phyloP scores from a whole-genome alignment of 2,113 vertebrate genomes.

The Pelobates fuscus region DNA sequence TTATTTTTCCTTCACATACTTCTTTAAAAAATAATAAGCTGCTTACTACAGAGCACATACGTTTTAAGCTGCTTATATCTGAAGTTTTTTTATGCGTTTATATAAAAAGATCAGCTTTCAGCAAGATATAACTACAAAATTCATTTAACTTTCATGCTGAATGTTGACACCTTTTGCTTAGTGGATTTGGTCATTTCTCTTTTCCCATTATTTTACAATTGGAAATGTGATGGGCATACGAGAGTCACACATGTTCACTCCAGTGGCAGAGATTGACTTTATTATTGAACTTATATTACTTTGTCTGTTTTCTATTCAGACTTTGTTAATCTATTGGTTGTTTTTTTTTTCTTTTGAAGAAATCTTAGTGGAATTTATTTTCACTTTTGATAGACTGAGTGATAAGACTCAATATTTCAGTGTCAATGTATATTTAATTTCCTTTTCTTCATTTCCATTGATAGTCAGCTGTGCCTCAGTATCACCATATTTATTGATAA shows the following conservation, averaged over 20 bases:
- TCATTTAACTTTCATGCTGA: neutral
- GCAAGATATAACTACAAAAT: constrained; percentile 13
- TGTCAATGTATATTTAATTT: constrained; percentile 18
- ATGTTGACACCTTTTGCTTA: constrained; percentile 42
- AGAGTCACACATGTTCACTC: constrained; percentile 46
- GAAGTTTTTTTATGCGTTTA: neutral
- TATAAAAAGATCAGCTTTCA: neutral
- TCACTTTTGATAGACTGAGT: constrained; percentile 36
- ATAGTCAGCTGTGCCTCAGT: constrained; percentile 5
- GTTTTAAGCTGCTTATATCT: neutral
- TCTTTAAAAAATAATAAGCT: neutral
- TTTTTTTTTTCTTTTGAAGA: constrained; percentile 11
- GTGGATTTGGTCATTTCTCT: constrained; percentile 37
- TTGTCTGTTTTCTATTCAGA: constrained; percentile 26
- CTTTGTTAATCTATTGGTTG: constrained; percentile 21
- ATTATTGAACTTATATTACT: constrained; percentile 44
- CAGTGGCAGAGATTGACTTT: constrained; percentile 41
- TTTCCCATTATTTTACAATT: constrained; percentile 47
- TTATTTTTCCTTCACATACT: neutral
- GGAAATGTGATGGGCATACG: constrained; percentile 46
- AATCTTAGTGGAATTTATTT: constrained; percentile 9
- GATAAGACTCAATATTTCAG: constrained; percentile 29
- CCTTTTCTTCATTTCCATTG: neutral
- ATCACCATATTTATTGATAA: neutral
- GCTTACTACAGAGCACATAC: neutral